Evolutionary conservation across 2,113 vertebrate species (phyloP), one percentile per base, ranked within the genome.

Genomic region (Balaeniceps rex): DNA sequence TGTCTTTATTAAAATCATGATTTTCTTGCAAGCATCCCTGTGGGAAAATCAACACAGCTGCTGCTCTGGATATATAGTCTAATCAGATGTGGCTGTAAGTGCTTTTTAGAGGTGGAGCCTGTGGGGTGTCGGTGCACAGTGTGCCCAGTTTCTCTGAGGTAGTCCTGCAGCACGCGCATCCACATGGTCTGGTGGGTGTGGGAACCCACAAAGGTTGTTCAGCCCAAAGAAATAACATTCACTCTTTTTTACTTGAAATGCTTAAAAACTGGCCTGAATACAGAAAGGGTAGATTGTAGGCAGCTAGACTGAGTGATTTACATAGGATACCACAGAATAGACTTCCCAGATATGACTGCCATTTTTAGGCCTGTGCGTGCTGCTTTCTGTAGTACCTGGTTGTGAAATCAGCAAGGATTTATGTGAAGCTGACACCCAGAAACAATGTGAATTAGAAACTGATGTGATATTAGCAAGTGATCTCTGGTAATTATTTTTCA

Each of bases 401-500:
- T 75, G 80, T 91, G 88, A 93, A 93, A 91, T 71, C 57, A 88
- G 55, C 76, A 91, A 93, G 58, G 58, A 36, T 47, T 92, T 82
- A 23, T 76, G 31, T 90, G 93, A 95, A 90, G 78, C 64, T 92
- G 66, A 88, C n/a, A 80, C 21, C 28, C 64, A 47, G 44, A 83
- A 83, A 80, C 87, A 93, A 49, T 33, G 77, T 72, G 33, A 82
- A 61, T 85, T 68, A 84, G n/a, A 55, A 93, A 79, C 82, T 71
- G 68, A 69, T 69, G 47, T 55, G 78, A 31, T 94, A 88, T 83
- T 93, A 96, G 93, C 61, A 92, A 81, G 60, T 81, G 55, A 44
- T 95, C 47, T 70, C 61, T 77, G 94, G 54, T 63, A 83, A 64
- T 87, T 97, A 80, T 76, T 95, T 91, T 88, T 97, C 93, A 80